Evolutionary conservation across 2,797 vertebrate genomes (phyloP), one percentile per base, ranked within the genome.

Genomic region (Smutsia temminckii): DNA sequence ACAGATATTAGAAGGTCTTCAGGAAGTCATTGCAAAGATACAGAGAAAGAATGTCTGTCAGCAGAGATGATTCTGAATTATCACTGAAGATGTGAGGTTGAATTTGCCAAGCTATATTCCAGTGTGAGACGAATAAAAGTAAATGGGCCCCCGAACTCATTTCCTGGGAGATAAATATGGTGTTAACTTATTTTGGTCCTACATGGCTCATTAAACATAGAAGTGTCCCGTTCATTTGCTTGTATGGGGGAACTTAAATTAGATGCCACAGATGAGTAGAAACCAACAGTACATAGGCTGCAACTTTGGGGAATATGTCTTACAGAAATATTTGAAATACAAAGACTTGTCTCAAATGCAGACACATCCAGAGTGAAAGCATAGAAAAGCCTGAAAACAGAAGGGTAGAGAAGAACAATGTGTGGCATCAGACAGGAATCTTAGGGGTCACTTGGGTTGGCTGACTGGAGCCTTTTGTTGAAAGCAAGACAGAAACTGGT

Each of bases 161-260:
- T 93, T 80, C 55, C 66, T 69, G 37, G 69, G 71, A 77, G 57
- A 46, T 49, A 77, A 71, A 46, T 79, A 68, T 51, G 71, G 1
- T 77, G 37, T 40, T 20, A 64, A 57, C 59, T 95, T 95, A 66
- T 69, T 93, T 91, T 72, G 74, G 64, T 90, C 23, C 42, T 66
- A 9, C 12, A 11, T 63, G 94, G 55, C 79, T 93, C 85, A 78
- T 92, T 89, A 83, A 66, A 63, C 83, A 63, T 29, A 32, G 32
- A 86, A 49, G 10, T 68, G 51, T 81, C 64, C 69, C n/a, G 87
- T 81, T 96, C 46, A 55, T 91, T 77, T 72, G 78, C 84, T 95
- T 61, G 5, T 32, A 80, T 63, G 37, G n/a, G 55, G 92, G 37
- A 93, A 85, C 68, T 95, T 96, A 94, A 94, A 77, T 94, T 85